phyloP scores from a whole-genome alignment of 1,140 invertebrate genomes.

The Conus betulinus region DNA sequence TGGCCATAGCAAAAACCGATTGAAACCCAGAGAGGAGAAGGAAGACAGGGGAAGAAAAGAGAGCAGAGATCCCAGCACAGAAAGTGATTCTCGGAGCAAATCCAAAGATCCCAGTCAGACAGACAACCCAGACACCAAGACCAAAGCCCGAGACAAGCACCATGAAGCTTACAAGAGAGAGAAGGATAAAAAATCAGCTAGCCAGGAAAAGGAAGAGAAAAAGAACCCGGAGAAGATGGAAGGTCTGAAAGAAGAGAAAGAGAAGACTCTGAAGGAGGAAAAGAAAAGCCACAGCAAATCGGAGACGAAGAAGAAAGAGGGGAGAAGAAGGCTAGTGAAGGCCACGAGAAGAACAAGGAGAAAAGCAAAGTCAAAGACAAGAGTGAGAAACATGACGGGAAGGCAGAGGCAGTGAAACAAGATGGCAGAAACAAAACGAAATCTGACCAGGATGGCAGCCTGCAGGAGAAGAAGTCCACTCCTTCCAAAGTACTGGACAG shows the following conservation, averaged over 20 bases:
- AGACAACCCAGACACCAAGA: conserved; percentile 8
- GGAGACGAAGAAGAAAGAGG: conserved; percentile 11
- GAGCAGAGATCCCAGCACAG: conserved; percentile 43
- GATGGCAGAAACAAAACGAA: conserved; percentile 64
- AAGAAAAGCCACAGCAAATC: conserved; percentile 24
- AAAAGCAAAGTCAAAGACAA: conserved; percentile 27
- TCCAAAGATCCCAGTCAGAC: not conserved
- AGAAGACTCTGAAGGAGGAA: conserved; percentile 31
- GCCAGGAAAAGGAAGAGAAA: conserved; percentile 46
- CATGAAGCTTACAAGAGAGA: conserved; percentile 46
- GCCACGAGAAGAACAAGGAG: conserved; percentile 31
- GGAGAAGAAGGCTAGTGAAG: conserved; percentile 20
- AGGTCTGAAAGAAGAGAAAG: conserved; percentile 30
- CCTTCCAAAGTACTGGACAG: conserved; percentile 48
- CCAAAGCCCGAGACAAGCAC: conserved; percentile 36
- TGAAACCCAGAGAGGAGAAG: conserved; percentile 42
- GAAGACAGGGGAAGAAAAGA: conserved; percentile 39
- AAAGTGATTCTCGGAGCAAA: conserved; percentile 30
- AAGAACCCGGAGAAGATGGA: conserved; percentile 41
- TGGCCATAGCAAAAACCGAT: conserved; percentile 16
- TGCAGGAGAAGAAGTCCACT: conserved; percentile 49
- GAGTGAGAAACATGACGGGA: conserved; percentile 24
- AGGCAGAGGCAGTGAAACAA: conserved; percentile 31
- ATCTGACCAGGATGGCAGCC: conserved; percentile 14
- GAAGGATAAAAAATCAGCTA: conserved; percentile 48